A percentile compares a stretch with the other conserved stretches of the same genome.
These are phyloP conservation scores for Campoletis raptor DNA, from an alignment of 2,888 invertebrate genomes.

Conservation along the genomic window DNA sequence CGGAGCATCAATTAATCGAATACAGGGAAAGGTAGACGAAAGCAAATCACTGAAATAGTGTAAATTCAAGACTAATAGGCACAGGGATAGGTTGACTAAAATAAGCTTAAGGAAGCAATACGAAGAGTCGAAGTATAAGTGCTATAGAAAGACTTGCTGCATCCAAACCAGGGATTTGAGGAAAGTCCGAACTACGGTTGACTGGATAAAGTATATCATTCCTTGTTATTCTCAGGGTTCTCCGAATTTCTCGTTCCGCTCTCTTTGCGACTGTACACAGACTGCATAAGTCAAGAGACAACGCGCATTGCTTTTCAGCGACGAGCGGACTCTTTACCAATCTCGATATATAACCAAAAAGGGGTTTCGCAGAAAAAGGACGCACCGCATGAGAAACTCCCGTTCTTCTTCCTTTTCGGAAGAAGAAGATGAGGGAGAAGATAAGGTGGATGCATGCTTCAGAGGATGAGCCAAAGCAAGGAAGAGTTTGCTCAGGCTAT, in stretches of 20 bases:
- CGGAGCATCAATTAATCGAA: not conserved
- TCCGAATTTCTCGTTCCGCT: slow-evolving; percentile 60
- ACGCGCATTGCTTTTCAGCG: slow-evolving; percentile 20
- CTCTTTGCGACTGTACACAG: slow-evolving; percentile 34
- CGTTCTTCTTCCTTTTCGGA: slow-evolving; percentile 52
- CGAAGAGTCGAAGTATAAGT: slow-evolving; percentile 50
- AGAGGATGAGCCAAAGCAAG: slow-evolving; percentile 64
- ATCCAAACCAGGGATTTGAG: slow-evolving; percentile 81
- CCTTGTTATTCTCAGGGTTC: slow-evolving; percentile 78
- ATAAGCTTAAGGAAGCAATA: slow-evolving; percentile 40
- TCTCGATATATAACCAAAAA: slow-evolving; percentile 34
- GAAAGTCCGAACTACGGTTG: slow-evolving; percentile 78
- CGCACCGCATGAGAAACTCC: slow-evolving; percentile 43
- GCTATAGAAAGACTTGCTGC: slow-evolving; percentile 66
- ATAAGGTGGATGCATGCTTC: slow-evolving; percentile 48
- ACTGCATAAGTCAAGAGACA: slow-evolving; percentile 21
- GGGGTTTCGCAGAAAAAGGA: slow-evolving; percentile 63
- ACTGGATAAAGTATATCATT: slow-evolving; percentile 80
- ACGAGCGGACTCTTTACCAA: slow-evolving; percentile 39
- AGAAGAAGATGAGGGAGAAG: slow-evolving; percentile 62
- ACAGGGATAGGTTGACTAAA: slow-evolving; percentile 46
- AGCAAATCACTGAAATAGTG: slow-evolving; percentile 33
- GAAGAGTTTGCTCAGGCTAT: slow-evolving; percentile 53
- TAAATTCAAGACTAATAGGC: slow-evolving; percentile 43
- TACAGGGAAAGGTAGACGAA: slow-evolving; percentile 35